phyloP scores from a whole-genome alignment of 35 echinoderm and acorn worm genomes.

The Ophiothrix spiculata region DNA sequence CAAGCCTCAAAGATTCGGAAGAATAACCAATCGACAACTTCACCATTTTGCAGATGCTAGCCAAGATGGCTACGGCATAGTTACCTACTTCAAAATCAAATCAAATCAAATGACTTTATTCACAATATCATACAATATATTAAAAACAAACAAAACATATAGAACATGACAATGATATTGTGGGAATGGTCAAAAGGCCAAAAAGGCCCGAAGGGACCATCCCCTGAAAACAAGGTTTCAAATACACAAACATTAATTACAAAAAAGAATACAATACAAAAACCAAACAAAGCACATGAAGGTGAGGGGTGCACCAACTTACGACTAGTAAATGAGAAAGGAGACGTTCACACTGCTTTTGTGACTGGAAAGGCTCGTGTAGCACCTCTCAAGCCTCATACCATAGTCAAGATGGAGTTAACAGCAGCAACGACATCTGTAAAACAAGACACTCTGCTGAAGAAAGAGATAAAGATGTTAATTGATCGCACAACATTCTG shows the following conservation, averaged over 20 bases:
- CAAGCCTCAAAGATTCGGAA: background rate
- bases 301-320: too few relatives aligned
- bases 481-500: conserved; percentile 34
- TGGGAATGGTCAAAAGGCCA: too few relatives aligned
- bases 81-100: conserved; percentile 46
- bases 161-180: too few relatives aligned
- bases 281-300: too few relatives aligned
- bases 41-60: conserved; percentile 41
- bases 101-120: too few relatives aligned
- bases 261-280: too few relatives aligned
- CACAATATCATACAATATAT: too few relatives aligned
- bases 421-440: conserved; percentile 43
- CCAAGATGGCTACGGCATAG: conserved; percentile 42
- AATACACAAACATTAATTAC: too few relatives aligned
- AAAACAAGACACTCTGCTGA: background rate
- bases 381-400: conserved; percentile 44
- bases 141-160: too few relatives aligned
- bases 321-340: conserved; percentile 23
- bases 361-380: conserved; percentile 44
- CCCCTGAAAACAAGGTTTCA: too few relatives aligned
- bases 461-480: conserved; percentile 45
- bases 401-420: conserved; percentile 44
- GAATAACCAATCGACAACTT: background rate
- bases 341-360: conserved; percentile 47
- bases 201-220: too few relatives aligned